Base-by-base conservation (phyloP, 2,888 invertebrate species). In the Melinaea marsaeus region DNA sequence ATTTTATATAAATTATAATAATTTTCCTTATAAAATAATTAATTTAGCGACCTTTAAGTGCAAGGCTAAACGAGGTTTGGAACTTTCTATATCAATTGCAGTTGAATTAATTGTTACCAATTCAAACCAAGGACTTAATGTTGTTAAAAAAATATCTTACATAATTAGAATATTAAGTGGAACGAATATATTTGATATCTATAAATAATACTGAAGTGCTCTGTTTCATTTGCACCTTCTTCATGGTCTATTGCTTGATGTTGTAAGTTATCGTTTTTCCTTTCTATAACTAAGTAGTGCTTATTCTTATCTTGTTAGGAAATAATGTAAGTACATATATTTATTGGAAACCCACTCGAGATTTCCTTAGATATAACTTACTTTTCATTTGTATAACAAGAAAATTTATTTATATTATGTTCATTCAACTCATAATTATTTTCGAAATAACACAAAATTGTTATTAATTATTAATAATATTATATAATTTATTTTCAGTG, bases 261-360 rank as follows among this genome's bases (percentile, higher is more conserved):
- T 83, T 79, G 79, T 81, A 85, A 86, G 78, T 76, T 79, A 77
- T 78, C 75, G 73, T 79, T 79, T 81, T 79, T 75, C 74, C 79
- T 82, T 81, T 77, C 76, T 66, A 61, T 63, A 57, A 42, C 54
- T 58, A 48, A 64, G 37, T 7, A 42, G 51, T 61, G 48, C 55
- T 64, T 54, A 64, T 45, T 64, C 47, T 60, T 64, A 64, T 64
- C 64, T 61, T 34, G 32, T 60, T 60, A 51, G 32, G 57, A 55
- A 54, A 55, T 34, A 42, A 60, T 60, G 59, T 60, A 60, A 46
- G 33, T 58, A 57, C 57, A 13, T 47, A 58, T 46, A 55, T 55
- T 37, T 55, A 35, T 51, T 51, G 32, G 32, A 51, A 51, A 51
- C 51, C 51, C 6, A 32, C 51, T 51, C 51, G 32, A 51, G 9